Percentiles rank a stretch among this genome's conserved stretches.
phyloP scores from a whole-genome alignment of 1,140 invertebrate genomes.

The Leptoteleia sp. region DNA sequence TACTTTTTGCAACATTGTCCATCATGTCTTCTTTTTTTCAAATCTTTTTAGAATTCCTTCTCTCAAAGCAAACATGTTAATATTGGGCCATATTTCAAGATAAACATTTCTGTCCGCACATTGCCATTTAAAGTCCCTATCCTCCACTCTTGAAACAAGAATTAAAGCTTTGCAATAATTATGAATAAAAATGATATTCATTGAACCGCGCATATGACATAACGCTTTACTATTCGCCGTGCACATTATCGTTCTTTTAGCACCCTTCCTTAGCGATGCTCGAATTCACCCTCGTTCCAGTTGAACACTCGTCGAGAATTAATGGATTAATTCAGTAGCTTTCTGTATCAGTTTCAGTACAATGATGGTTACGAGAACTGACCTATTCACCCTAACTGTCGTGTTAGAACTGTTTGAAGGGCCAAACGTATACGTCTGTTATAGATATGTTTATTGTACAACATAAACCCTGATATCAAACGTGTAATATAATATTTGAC shows the following conservation, averaged over 20 bases:
- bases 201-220: conserved; percentile 28
- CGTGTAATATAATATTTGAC: too few species aligned
- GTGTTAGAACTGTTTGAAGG: conserved; percentile 49
- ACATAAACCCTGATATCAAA: conserved; percentile 18
- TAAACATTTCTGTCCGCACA: too few species aligned
- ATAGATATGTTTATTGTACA: conserved; percentile 52
- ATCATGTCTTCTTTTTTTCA: too few species aligned
- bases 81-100: too few species aligned
- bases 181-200: conserved; percentile 45
- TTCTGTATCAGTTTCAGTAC: conserved; percentile 63
- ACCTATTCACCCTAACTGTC: conserved; percentile 66
- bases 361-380: conserved; percentile 66
- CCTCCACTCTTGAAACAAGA: too few species aligned
- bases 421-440: conserved; percentile 41
- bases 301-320: conserved; percentile 61
- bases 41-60: too few species aligned
- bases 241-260: conserved; percentile 56
- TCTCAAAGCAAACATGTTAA: too few species aligned
- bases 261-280: conserved; percentile 56
- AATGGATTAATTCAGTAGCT: conserved; percentile 66
- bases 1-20: too few species aligned
- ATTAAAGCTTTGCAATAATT: too few species aligned
- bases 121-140: too few species aligned
- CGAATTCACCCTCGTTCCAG: conserved; percentile 58
- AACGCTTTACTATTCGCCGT: conserved; percentile 18